Conservation (phyloP, 2,113 vertebrate species). For the Paradoxurus hermaphroditus region DNA sequence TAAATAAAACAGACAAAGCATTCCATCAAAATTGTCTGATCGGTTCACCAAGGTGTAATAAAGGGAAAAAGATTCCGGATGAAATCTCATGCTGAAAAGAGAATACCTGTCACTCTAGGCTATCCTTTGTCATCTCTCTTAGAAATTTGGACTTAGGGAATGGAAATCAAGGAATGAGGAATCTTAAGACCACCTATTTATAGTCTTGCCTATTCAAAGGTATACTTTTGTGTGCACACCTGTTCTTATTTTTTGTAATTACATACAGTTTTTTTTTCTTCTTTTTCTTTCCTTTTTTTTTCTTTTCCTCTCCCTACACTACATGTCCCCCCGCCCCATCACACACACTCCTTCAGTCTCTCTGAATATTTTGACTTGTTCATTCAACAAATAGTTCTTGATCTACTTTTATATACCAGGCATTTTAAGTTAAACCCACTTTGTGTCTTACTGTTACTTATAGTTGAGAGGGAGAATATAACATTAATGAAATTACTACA, state of each 20-base stretch:
- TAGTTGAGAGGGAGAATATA: neutral
- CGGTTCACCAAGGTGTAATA: neutral
- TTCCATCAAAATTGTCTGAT: neutral
- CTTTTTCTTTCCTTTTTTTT: no score
- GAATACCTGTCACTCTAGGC: neutral
- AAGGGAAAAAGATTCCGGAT: neutral
- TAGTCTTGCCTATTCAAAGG: neutral
- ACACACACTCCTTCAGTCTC: neutral
- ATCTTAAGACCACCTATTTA: neutral
- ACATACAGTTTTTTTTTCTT: neutral
- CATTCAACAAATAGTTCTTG: slow-evolving; percentile 12
- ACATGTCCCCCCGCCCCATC: no score
- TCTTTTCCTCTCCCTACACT: neutral
- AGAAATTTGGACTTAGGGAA: neutral
- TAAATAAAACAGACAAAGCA: neutral
- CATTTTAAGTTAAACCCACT: neutral
- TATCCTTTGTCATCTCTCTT: neutral
- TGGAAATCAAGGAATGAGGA: neutral
- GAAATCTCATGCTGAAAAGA: neutral
- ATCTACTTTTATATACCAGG: neutral
- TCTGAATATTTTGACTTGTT: neutral
- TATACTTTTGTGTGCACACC: neutral
- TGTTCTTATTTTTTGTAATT: neutral
- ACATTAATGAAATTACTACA: neutral
- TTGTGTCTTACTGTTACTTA: neutral